A percentile compares a stretch with the other conserved stretches of the same genome.
Evolutionary conservation across 2,113 vertebrate species (phyloP).

Genomic region (Sturnira hondurensis): DNA sequence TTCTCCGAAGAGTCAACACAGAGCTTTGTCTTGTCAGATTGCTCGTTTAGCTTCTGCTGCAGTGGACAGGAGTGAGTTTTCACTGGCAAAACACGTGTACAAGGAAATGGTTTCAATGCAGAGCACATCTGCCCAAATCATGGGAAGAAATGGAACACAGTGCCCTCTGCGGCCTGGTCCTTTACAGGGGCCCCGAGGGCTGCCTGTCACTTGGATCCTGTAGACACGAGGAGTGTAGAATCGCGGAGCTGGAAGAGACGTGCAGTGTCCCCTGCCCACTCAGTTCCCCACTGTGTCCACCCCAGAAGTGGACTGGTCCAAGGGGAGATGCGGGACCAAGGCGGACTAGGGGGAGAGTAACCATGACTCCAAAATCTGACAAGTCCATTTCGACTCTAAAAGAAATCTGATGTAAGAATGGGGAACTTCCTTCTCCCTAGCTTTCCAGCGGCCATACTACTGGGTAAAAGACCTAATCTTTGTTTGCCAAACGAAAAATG

Average conservation of each 20-base stretch:
- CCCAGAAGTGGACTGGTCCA: fast-evolving
- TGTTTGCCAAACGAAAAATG: slow-evolving; percentile 30
- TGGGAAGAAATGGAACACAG: background rate
- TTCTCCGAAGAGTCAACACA: background rate
- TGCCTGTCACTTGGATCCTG: background rate
- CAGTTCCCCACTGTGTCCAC: background rate
- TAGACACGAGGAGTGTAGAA: too few relatives aligned
- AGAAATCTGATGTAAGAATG: background rate
- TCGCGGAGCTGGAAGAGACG: background rate
- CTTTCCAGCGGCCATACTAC: background rate
- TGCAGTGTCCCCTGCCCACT: background rate
- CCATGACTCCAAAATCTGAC: background rate
- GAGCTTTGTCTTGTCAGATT: background rate
- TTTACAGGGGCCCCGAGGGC: background rate
- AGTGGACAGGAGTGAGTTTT: background rate
- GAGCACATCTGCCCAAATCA: background rate
- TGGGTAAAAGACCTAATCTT: background rate
- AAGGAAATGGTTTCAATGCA: background rate
- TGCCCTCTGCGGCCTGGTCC: background rate
- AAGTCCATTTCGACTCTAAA: background rate
- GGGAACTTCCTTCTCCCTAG: background rate
- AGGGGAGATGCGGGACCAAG: background rate
- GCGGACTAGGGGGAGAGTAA: background rate
- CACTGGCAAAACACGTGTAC: background rate
- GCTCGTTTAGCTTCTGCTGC: background rate